Conservation (phyloP, 2,888 invertebrate genomes). For the Philereme transversata region DNA sequence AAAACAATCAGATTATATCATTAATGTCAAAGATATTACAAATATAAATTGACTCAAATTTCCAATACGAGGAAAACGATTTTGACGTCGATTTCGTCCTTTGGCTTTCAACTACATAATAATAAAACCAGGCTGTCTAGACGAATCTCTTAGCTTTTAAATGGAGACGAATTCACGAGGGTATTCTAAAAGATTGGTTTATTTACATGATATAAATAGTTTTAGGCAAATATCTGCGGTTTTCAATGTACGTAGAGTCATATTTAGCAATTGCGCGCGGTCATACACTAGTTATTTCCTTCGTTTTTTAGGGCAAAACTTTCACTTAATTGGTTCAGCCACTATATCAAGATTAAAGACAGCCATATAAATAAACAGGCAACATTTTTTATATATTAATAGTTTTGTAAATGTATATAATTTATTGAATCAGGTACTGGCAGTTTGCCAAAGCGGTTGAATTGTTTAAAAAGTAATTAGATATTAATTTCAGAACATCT, state of each 20-base stretch:
- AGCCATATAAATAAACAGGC: too few relatives aligned
- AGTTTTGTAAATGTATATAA: neutral
- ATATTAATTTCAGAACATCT: slow-evolving; percentile 30
- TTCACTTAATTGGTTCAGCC: too few relatives aligned
- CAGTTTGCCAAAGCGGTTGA: slow-evolving; percentile 25
- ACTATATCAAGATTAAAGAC: too few relatives aligned
- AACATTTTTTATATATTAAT: too few relatives aligned
- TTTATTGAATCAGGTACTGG: slow-evolving; percentile 30
- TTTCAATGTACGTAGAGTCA: neutral
- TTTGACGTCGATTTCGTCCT: slow-evolving; percentile 6
- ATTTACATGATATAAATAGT: slow-evolving; percentile 12
- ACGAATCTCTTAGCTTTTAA: slow-evolving; percentile 2
- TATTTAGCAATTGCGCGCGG: too few relatives aligned
- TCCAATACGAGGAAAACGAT: slow-evolving; percentile 35
- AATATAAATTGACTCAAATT: slow-evolving; percentile 39
- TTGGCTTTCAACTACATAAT: slow-evolving; percentile 7
- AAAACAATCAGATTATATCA: too few relatives aligned
- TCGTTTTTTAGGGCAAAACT: too few relatives aligned
- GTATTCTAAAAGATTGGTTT: slow-evolving; percentile 6
- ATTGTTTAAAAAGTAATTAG: slow-evolving; percentile 31
- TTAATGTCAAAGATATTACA: slow-evolving; percentile 50
- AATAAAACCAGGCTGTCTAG: slow-evolving; percentile 7
- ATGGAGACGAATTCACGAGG: slow-evolving; percentile 5
- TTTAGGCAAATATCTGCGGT: slow-evolving; percentile 9
- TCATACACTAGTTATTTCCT: too few relatives aligned